phyloP scores from a whole-genome alignment of 2,888 invertebrate genomes.

The Scrobipalpa atriplicella region DNA sequence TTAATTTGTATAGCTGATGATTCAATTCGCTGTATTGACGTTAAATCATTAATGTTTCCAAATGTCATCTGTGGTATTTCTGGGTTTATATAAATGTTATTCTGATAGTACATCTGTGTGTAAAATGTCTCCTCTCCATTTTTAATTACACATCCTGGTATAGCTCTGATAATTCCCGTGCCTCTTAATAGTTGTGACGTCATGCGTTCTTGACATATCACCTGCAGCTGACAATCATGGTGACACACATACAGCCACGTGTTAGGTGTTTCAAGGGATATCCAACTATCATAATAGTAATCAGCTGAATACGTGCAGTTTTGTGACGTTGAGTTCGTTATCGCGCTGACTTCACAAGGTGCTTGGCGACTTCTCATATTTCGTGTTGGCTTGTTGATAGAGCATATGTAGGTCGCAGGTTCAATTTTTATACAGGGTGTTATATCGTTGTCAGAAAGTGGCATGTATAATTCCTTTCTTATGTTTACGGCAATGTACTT shows the following conservation, averaged over 20 bases:
- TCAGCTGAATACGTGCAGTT: background rate
- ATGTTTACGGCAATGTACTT: background rate
- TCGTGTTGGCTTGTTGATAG: background rate
- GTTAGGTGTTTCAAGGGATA: background rate
- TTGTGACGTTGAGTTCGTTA: background rate
- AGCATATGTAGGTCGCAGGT: background rate
- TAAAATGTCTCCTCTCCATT: conserved; percentile 11
- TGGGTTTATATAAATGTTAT: background rate
- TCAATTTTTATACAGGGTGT: background rate
- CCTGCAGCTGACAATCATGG: background rate
- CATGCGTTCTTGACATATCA: background rate
- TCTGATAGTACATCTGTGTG: conserved; percentile 7
- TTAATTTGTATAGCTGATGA: background rate
- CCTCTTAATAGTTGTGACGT: background rate
- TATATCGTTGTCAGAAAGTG: background rate
- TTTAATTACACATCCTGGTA: background rate
- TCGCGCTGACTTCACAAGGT: background rate
- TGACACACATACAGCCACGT: conserved; percentile 7
- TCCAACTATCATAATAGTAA: background rate
- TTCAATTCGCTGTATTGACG: background rate
- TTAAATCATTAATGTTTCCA: background rate
- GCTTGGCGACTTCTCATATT: background rate
- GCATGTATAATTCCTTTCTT: conserved; percentile 7
- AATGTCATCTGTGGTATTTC: background rate
- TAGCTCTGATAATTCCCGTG: conserved; percentile 5